Percentiles rank a stretch among this genome's conserved stretches.
Evolutionary conservation across 2,113 vertebrate species (phyloP).

Genomic region (Danio rerio): DNA sequence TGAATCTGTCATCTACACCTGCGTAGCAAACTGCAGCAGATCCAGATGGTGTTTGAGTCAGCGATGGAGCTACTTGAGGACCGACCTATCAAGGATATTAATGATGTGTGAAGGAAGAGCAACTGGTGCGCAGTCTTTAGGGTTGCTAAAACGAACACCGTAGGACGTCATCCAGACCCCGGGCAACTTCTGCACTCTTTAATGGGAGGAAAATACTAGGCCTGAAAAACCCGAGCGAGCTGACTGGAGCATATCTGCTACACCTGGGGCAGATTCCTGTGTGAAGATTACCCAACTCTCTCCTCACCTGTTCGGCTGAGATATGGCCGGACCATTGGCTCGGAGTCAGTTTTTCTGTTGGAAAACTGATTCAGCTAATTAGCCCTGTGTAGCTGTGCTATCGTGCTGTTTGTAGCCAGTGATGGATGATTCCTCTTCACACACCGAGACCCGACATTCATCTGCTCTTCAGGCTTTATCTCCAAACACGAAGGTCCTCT

Average conservation of each 20-base stretch:
- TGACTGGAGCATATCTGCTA: slow-evolving; percentile 14
- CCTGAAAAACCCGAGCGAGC: not conserved
- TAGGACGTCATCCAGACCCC: slow-evolving; percentile 10
- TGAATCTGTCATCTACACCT: slow-evolving; percentile 13
- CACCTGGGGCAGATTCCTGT: not conserved
- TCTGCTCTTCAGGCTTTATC: slow-evolving; percentile 5
- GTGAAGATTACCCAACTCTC: slow-evolving; percentile 16
- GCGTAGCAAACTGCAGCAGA: not conserved
- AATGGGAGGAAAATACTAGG: not conserved
- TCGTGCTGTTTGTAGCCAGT: slow-evolving; percentile 24
- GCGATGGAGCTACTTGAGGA: not conserved
- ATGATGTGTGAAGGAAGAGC: slow-evolving; percentile 33
- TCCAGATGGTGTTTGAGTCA: slow-evolving; percentile 6
- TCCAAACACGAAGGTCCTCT: slow-evolving; percentile 1
- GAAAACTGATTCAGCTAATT: slow-evolving; percentile 42
- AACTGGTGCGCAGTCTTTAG: slow-evolving; percentile 14
- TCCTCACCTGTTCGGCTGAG: slow-evolving; percentile 16
- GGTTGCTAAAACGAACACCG: slow-evolving; percentile 7
- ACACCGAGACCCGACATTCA: not conserved
- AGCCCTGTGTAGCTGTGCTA: slow-evolving; percentile 24
- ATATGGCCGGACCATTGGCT: slow-evolving; percentile 24
- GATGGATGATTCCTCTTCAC: slow-evolving; percentile 34
- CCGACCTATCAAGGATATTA: not conserved
- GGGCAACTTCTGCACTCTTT: not conserved
- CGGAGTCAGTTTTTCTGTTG: slow-evolving; percentile 19